phyloP scores from a whole-genome alignment of 2,797 vertebrate species.

The Pseudochirops corinnae region DNA sequence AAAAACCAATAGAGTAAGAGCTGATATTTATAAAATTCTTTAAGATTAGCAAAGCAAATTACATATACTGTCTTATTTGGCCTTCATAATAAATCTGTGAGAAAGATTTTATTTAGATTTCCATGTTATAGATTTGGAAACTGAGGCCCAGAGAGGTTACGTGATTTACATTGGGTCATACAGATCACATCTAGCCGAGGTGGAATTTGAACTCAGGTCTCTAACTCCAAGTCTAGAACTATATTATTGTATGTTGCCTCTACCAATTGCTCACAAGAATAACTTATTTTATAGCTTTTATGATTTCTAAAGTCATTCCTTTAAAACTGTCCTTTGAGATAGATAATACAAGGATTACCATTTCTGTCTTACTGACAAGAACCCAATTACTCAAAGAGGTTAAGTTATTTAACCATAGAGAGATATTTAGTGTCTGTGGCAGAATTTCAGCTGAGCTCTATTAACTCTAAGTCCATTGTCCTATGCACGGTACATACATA shows the following conservation, averaged over 20 bases:
- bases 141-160: not conserved
- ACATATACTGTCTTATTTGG: not conserved
- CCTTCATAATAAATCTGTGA: not conserved
- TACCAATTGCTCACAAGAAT: not conserved
- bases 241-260: not conserved
- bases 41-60: not conserved
- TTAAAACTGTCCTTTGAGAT: not conserved
- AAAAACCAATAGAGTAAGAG: no score
- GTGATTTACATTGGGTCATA: not conserved
- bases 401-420: not conserved
- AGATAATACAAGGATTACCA: no score
- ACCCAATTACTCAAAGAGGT: not conserved
- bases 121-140: no score
- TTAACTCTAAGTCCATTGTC: not conserved
- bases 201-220: not conserved
- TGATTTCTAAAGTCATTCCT: not conserved
- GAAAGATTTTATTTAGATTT: no score
- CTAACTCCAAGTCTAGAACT: not conserved
- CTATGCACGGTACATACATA: not conserved
- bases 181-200: not conserved
- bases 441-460: not conserved
- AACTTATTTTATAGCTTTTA: not conserved
- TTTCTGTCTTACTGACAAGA: not conserved
- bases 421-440: not conserved
- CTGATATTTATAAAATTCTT: not conserved